Conservation (phyloP, 2,797 vertebrate genomes). For the Siniperca scherzeri region DNA sequence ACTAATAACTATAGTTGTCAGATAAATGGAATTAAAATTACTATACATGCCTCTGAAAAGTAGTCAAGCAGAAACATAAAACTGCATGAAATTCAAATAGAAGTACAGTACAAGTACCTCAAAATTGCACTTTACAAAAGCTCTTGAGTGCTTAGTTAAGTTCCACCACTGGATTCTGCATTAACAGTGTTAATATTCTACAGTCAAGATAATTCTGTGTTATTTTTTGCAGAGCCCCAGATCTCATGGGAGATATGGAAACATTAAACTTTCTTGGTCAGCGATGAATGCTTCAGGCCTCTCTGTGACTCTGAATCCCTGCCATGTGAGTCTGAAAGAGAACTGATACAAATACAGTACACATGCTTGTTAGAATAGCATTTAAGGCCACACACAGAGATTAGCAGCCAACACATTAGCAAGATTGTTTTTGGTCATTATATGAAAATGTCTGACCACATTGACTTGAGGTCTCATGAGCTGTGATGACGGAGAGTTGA, state of each 20-base stretch:
- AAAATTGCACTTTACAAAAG: not conserved
- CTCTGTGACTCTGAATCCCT: slow-evolving; percentile 57
- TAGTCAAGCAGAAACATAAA: not conserved
- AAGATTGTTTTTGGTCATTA: slow-evolving; percentile 16
- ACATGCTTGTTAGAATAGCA: slow-evolving; percentile 37
- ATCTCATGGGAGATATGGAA: slow-evolving; percentile 38
- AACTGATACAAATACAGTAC: slow-evolving; percentile 18
- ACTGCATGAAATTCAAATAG: not conserved
- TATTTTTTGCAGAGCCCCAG: slow-evolving; percentile 40
- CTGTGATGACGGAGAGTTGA: not conserved
- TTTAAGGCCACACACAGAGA: slow-evolving; percentile 56
- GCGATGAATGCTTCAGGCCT: slow-evolving; percentile 52
- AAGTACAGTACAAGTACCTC: not conserved
- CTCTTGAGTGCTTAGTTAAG: not conserved
- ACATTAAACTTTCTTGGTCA: not conserved
- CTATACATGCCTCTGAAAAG: not conserved
- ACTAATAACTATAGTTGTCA: not conserved
- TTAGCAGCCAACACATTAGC: slow-evolving; percentile 62
- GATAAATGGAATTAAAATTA: not conserved
- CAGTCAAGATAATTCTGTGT: not conserved
- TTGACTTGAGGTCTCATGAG: slow-evolving; percentile 22
- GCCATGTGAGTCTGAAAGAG: slow-evolving; percentile 70
- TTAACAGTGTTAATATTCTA: not conserved
- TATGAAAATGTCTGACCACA: slow-evolving; percentile 44
- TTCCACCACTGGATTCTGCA: not conserved